Percentiles rank a stretch among this genome's conserved stretches.
Evolutionary conservation across 1,140 invertebrate species (phyloP).

Genomic region (Odontomachus brunneus): DNA sequence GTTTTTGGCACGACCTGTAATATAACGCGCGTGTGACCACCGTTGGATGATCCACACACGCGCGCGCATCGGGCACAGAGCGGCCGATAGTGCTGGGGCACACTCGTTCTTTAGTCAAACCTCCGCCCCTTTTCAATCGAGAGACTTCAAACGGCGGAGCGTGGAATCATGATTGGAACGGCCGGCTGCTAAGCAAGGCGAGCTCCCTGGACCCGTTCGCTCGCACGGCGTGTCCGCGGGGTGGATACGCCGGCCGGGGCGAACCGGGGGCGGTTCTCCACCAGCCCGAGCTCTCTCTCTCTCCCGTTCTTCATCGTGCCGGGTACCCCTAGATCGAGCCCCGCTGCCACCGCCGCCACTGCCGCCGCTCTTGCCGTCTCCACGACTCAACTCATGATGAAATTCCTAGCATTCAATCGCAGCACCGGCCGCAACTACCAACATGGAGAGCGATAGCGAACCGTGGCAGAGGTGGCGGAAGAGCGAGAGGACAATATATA

Average conservation of each 20-base stretch:
- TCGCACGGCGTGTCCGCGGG: conserved; percentile 55
- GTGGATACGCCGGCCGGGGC: conserved; percentile 67
- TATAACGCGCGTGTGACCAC: conserved; percentile 28
- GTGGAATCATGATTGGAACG: conserved; percentile 86
- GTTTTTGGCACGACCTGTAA: conserved; percentile 22
- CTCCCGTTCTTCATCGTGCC: conserved; percentile 44
- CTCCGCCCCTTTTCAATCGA: conserved; percentile 86
- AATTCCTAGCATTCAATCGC: conserved; percentile 86
- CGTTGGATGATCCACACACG: conserved; percentile 8
- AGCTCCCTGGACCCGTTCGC: conserved; percentile 63
- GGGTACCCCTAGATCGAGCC: conserved; percentile 72
- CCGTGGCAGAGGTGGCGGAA: not conserved
- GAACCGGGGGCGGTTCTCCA: conserved; percentile 79
- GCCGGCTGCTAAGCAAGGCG: conserved; percentile 83
- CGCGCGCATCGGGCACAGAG: conserved; percentile 40
- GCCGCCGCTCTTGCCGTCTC: conserved; percentile 72
- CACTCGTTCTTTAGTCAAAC: conserved; percentile 86
- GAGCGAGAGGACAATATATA: not conserved
- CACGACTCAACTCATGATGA: conserved; percentile 84
- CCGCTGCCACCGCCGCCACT: conserved; percentile 67
- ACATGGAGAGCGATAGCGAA: conserved; percentile 51
- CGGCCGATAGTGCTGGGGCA: conserved; percentile 79
- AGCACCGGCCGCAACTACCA: conserved; percentile 81
- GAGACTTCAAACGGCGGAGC: conserved; percentile 86
- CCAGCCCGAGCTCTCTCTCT: conserved; percentile 67